Evolutionary conservation across 2,888 invertebrate genomes (phyloP), one percentile per base, ranked within the genome.

Genomic region (Clitarchus hookeri): DNA sequence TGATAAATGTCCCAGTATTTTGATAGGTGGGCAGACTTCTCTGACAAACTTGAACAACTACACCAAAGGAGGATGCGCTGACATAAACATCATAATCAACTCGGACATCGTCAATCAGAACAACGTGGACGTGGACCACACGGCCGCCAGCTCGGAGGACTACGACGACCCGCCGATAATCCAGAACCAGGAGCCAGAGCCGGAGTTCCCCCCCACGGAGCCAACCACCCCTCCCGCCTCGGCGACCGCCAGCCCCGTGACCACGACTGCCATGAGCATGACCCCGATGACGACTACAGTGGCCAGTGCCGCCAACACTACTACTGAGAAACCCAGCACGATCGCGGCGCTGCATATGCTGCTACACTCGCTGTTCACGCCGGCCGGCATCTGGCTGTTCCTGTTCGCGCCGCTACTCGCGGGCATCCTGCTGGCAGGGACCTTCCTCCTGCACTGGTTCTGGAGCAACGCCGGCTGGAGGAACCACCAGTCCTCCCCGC

Each of bases 71-170:
- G 94, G 93, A 8, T 95, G 95, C 89, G 94, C 95, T 0, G 95
- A 95, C 91, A 91, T 95, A 87, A 95, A 95, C 89, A 94, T 95
- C 86, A 94, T 95, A 25, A 94, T 95, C 3, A 95, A 95, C 88
- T 95, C 95, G 0, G 95, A 95, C 89, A 93, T 95, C 3, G 92
- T 95, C 79, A 95, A 94, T 88, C 94, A 93, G 87, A 93, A 93
- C 87, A 95, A 94, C 88, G 94, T 93, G 87, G 93, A 93, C 87
- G 91, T 85, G 1, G 48, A 83, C 53, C 54, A 84, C 23, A 54
- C 83, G 16, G 82, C 80, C 27, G 65, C 85, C 11, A 44, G 23
- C 26, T 44, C 82, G 23, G 19, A 27, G 36, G 27, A 27, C 44
- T 82, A 82, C 82, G 82, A 82, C 82, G 27, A 82, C 3, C 36